Conservation (phyloP, 2,797 vertebrate species). For the Cuniculus paca region DNA sequence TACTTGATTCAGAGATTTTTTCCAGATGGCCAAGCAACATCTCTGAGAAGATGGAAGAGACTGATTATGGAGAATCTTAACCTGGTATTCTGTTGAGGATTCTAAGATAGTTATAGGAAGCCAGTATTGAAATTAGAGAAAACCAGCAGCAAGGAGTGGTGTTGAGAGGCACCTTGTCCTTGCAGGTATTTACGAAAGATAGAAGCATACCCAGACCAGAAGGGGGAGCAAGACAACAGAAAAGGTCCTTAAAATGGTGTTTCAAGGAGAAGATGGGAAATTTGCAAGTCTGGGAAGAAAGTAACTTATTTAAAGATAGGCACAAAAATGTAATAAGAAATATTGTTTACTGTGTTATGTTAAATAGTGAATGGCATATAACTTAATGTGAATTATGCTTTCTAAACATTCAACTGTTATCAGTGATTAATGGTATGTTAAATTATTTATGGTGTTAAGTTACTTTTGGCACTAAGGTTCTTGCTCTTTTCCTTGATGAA, state of each 20-base stretch:
- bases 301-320: neutral
- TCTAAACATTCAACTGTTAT: neutral
- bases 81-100: neutral
- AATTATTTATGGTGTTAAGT: constrained; percentile 34
- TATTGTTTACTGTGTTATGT: neutral
- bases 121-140: neutral
- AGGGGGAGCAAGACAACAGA: neutral
- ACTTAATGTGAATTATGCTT: neutral
- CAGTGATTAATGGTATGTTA: neutral
- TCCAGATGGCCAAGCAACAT: neutral
- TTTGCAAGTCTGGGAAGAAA: neutral
- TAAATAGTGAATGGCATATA: neutral
- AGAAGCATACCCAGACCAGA: neutral
- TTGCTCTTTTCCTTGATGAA: neutral
- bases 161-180: neutral
- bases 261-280: neutral
- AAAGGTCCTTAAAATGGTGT: neutral
- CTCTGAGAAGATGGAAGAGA: neutral
- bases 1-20: neutral
- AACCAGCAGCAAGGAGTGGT: neutral
- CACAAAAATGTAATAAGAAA: neutral
- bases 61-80: neutral
- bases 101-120: neutral
- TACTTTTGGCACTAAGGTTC: neutral
- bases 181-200: neutral